Conservation (phyloP, 1,140 invertebrate genomes). For the Littorina saxatilis region DNA sequence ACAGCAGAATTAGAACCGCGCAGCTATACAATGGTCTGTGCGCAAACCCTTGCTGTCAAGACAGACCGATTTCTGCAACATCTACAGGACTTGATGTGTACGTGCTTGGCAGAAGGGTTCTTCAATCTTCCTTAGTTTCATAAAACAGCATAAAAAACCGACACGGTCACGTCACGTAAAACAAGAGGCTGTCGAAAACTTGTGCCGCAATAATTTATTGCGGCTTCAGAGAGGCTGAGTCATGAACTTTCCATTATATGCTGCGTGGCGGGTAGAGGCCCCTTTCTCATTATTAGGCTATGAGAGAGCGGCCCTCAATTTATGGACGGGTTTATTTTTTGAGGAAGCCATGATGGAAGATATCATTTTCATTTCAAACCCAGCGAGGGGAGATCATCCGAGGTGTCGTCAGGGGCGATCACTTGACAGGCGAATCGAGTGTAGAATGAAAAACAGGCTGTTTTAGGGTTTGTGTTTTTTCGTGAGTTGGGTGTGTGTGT, state of each 20-base stretch:
- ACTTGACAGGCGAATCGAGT: slow-evolving; percentile 27
- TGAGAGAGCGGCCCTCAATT: slow-evolving; percentile 29
- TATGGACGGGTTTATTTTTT: slow-evolving; percentile 27
- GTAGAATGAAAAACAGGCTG: slow-evolving; percentile 3
- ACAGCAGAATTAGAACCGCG: too few species aligned
- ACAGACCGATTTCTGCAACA: too few species aligned
- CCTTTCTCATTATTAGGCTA: slow-evolving; percentile 7
- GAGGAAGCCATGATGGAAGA: slow-evolving; percentile 28
- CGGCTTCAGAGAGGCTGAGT: slow-evolving; percentile 20
- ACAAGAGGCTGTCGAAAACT: slow-evolving; percentile 16
- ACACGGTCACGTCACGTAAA: slow-evolving; percentile 24
- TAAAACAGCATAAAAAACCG: too few species aligned
- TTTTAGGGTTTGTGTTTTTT: too few species aligned
- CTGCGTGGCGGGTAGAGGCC: background rate
- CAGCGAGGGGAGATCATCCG: slow-evolving; percentile 20
- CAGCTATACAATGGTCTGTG: too few species aligned
- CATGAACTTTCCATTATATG: slow-evolving; percentile 29
- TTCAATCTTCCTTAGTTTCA: too few species aligned
- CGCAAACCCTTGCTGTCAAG: too few species aligned
- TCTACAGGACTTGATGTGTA: too few species aligned
- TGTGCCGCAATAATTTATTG: slow-evolving; percentile 30
- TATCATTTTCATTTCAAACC: slow-evolving; percentile 42
- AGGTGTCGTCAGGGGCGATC: slow-evolving; percentile 19
- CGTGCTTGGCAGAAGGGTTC: too few species aligned
- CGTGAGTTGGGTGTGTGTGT: too few species aligned